phyloP scores from a whole-genome alignment of 2,888 invertebrate genomes.

The Agonopterix arenella region DNA sequence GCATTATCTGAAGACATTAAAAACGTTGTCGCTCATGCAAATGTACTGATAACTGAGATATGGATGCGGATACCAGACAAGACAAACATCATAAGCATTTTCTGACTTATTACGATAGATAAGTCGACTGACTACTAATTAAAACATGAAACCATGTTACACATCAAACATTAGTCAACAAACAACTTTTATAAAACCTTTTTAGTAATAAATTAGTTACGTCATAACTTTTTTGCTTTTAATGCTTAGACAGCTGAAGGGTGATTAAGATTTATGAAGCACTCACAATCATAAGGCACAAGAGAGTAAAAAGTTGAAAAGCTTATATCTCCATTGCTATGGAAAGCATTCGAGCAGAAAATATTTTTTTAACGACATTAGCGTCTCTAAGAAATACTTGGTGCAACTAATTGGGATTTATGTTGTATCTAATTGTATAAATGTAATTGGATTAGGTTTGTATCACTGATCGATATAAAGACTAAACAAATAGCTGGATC shows the following conservation, averaged over 20 bases:
- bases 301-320: slow-evolving; percentile 12
- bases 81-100: slow-evolving; percentile 1
- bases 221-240: slow-evolving; percentile 18
- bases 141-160: slow-evolving; percentile 7
- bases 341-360: slow-evolving; percentile 11
- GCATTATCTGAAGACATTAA: background rate
- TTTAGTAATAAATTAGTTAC: slow-evolving; percentile 19
- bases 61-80: background rate
- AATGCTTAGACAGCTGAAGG: slow-evolving; percentile 15
- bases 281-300: slow-evolving; percentile 12
- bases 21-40: slow-evolving; percentile 1
- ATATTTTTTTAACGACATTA: slow-evolving; percentile 7
- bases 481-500: no score
- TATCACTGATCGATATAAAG: background rate
- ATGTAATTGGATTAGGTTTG: background rate
- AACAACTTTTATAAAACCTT: slow-evolving; percentile 4
- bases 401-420: background rate
- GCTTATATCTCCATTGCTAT: slow-evolving; percentile 9
- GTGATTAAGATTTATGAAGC: slow-evolving; percentile 25
- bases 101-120: background rate
- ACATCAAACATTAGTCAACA: slow-evolving; percentile 2
- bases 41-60: background rate
- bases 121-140: slow-evolving; percentile 6
- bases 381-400: background rate
- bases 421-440: background rate